A percentile compares a stretch with the other conserved stretches of the same genome.
phyloP scores from a whole-genome alignment of 2,797 vertebrate genomes.

The Apogon hyalosoma region DNA sequence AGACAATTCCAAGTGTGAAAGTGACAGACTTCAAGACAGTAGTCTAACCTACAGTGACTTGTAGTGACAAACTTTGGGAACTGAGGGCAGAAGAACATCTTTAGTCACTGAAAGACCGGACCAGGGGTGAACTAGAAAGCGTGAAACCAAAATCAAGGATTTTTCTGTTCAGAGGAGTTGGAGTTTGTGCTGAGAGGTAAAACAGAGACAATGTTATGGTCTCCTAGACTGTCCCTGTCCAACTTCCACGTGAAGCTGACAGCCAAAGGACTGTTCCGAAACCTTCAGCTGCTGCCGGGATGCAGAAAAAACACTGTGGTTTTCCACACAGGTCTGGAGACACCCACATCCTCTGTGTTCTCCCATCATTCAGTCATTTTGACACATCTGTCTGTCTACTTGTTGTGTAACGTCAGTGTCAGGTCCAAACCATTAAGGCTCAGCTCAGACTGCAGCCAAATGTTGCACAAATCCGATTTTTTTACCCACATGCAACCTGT shows the following conservation, averaged over 20 bases:
- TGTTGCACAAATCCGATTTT: no score
- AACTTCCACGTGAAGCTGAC: slow-evolving; percentile 94
- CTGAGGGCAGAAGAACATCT: no score
- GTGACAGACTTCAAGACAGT: no score
- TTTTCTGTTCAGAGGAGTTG: background rate
- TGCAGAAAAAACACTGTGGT: slow-evolving; percentile 90
- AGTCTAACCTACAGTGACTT: no score
- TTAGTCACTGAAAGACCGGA: background rate
- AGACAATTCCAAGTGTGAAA: no score
- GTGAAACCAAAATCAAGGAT: background rate
- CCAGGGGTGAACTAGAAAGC: no score
- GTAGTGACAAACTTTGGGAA: no score
- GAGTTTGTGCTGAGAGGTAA: background rate
- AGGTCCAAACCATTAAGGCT: background rate
- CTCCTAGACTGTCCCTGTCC: slow-evolving; percentile 92
- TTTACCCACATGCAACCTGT: no score
- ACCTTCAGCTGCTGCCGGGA: slow-evolving; percentile 91
- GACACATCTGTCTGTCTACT: background rate
- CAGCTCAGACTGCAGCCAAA: no score
- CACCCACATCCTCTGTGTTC: background rate
- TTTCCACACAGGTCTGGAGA: slow-evolving; percentile 92
- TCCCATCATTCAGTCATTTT: background rate
- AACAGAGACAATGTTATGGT: slow-evolving; percentile 92
- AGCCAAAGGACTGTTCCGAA: slow-evolving; percentile 92
- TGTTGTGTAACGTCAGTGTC: background rate